phyloP scores from a whole-genome alignment of 2,797 vertebrate genomes.

The Tenualosa ilisha region DNA sequence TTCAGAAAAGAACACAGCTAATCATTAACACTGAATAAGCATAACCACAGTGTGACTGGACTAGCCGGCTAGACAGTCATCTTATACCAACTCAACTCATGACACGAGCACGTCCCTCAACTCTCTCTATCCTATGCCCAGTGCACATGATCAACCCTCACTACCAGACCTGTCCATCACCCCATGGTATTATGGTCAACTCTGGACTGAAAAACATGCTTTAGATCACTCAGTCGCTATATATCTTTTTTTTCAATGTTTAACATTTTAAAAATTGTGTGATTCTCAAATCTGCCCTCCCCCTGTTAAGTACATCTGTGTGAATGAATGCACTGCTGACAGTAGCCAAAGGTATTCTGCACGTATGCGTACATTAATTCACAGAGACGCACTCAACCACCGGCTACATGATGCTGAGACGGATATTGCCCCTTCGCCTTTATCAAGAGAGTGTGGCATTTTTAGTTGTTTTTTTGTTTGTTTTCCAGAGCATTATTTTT shows the following conservation, averaged over 20 bases:
- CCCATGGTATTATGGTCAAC: slow-evolving; percentile 32
- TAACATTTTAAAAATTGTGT: slow-evolving; percentile 32
- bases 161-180: slow-evolving; percentile 25
- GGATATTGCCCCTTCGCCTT: slow-evolving; percentile 34
- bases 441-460: slow-evolving; percentile 34
- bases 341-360: slow-evolving; percentile 23
- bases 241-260: slow-evolving; percentile 19
- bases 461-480: slow-evolving; percentile 29
- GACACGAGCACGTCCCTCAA: neutral
- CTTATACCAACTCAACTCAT: slow-evolving; percentile 1
- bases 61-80: slow-evolving; percentile 60
- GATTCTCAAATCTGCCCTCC: slow-evolving; percentile 36
- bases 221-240: slow-evolving; percentile 32
- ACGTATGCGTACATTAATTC: slow-evolving; percentile 35
- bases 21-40: slow-evolving; percentile 56
- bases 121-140: slow-evolving; percentile 16
- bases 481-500: slow-evolving; percentile 33
- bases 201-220: slow-evolving; percentile 45
- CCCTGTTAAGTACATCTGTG: slow-evolving; percentile 37
- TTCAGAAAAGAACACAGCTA: slow-evolving; percentile 51
- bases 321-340: slow-evolving; percentile 32
- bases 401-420: slow-evolving; percentile 41
- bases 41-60: slow-evolving; percentile 56
- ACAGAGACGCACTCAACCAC: slow-evolving; percentile 39
- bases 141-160: neutral